Conservation (phyloP, 2,113 vertebrate species). For the Gadus macrocephalus region DNA sequence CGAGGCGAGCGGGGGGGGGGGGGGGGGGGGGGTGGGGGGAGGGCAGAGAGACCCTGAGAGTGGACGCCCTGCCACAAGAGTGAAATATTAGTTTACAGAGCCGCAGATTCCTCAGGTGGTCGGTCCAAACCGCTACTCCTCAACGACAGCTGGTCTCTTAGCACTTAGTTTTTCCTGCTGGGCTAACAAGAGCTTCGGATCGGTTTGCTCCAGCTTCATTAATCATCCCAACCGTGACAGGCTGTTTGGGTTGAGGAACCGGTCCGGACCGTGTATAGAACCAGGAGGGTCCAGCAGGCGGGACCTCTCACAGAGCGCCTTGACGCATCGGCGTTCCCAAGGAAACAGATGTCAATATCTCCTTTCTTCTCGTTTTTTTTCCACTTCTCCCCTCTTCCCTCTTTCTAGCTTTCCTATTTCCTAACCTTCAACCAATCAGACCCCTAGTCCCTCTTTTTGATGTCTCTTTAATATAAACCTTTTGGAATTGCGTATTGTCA, state of each 20-base stretch:
- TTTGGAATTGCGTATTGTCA: too few species aligned
- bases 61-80: not conserved
- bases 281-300: not conserved
- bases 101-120: not conserved
- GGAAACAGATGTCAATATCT: constrained; percentile 1
- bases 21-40: too few species aligned
- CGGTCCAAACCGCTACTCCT: constrained; percentile 9
- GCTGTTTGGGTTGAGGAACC: constrained; percentile 12
- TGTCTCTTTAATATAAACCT: too few species aligned
- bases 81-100: constrained; percentile 3
- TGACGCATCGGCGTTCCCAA: not conserved
- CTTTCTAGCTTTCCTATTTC: not conserved
- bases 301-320: not conserved
- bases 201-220: constrained; percentile 23
- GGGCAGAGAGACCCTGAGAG: constrained; percentile 1
- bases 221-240: constrained; percentile 21
- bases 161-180: constrained; percentile 14
- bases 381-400: not conserved
- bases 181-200: constrained; percentile 11
- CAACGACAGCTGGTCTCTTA: constrained; percentile 7
- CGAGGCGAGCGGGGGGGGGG: not conserved
- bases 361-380: not conserved
- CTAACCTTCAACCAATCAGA: not conserved
- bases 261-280: not conserved
- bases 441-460: too few species aligned